Conservation (phyloP, 2,797 vertebrate species). For the Chaetophractus vellerosus region DNA sequence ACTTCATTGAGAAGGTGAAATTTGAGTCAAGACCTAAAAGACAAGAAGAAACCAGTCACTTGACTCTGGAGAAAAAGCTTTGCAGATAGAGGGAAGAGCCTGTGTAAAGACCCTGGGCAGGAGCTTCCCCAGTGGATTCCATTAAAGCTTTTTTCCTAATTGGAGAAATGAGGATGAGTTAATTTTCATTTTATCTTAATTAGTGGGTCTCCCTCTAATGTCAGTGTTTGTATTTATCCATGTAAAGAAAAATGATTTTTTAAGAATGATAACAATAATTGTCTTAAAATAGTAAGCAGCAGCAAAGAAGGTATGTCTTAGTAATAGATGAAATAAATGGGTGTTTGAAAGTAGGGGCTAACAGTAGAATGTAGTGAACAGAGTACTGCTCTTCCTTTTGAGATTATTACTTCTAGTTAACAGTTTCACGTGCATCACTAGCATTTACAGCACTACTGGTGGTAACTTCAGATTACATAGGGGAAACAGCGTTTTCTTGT, state of each 20-base stretch:
- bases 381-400: neutral
- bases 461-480: neutral
- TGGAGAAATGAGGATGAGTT: neutral
- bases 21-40: neutral
- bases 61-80: neutral
- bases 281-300: neutral
- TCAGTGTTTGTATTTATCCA: neutral
- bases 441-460: neutral
- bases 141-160: neutral
- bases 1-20: neutral
- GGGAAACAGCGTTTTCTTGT: neutral
- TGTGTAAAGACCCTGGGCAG: neutral
- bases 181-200: neutral
- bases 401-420: neutral
- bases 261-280: neutral
- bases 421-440: neutral
- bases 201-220: neutral
- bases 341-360: neutral
- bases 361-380: accelerated
- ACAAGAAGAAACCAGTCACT: slow-evolving; percentile 11
- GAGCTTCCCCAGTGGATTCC: neutral
- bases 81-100: neutral
- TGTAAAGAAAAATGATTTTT: neutral
- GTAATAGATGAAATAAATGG: neutral
- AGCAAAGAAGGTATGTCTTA: neutral